A percentile compares a stretch with the other conserved stretches of the same genome.
Conservation (phyloP, 2,797 vertebrate genomes). For the Aeoliscus strigatus region DNA sequence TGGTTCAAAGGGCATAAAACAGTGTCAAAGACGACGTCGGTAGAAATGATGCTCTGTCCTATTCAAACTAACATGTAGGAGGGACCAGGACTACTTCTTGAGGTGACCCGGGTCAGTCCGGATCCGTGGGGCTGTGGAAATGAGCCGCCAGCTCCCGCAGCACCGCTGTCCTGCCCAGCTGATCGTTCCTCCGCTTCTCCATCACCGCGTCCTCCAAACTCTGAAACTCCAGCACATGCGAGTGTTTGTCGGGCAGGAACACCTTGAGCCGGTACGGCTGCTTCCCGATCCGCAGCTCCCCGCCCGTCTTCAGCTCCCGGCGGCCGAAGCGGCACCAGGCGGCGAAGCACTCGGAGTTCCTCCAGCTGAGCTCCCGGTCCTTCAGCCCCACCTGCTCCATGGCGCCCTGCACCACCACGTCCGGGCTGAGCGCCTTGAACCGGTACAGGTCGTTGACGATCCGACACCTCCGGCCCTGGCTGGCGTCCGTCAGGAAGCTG, state of each 20-base stretch:
- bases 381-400: slow-evolving; percentile 91
- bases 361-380: slow-evolving; percentile 95
- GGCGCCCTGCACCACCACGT: slow-evolving; percentile 98
- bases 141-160: no score
- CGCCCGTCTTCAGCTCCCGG: slow-evolving; percentile 96
- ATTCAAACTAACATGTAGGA: no score
- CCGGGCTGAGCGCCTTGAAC: slow-evolving; percentile 90
- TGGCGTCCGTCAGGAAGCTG: slow-evolving; percentile 90
- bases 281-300: slow-evolving; percentile 86
- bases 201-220: slow-evolving; percentile 97
- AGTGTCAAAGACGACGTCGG: no score
- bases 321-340: slow-evolving; percentile 99
- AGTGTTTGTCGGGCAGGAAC: slow-evolving; percentile 86
- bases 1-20: no score
- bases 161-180: no score
- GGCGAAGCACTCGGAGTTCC: slow-evolving; percentile 98
- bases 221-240: slow-evolving; percentile 90
- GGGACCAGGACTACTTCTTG: no score
- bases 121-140: no score
- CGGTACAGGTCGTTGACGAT: slow-evolving; percentile 97
- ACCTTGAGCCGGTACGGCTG: slow-evolving; percentile 94
- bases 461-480: slow-evolving; percentile 86
- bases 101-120: no score
- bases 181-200: slow-evolving; percentile 88
- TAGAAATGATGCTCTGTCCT: no score